Evolutionary conservation across 2,113 vertebrate species (phyloP), one percentile per base, ranked within the genome.

Genomic region (Cyanoramphus novaezelandiae): DNA sequence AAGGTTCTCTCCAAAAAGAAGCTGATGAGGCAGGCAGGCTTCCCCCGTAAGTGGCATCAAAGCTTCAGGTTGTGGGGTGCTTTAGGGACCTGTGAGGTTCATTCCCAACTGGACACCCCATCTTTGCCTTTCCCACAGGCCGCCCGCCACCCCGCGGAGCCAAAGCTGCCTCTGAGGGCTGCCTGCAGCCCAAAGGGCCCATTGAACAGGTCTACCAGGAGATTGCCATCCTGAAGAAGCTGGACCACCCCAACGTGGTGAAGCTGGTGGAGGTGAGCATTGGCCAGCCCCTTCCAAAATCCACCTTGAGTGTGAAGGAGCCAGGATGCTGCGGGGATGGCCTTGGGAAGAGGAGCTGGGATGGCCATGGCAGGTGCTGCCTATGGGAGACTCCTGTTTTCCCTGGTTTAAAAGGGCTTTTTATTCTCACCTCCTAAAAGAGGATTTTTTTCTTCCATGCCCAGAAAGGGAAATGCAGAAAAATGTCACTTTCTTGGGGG

Each of bases 1-100:
- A 99, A 99, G 97, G 99, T 99, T 92, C 98, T 99, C 92, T 99
- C 99, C 93, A 99, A 99, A 97, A 99, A 99, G 98, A 99, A 98
- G 97, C 97, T 99, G 97, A 99, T 99, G 98, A 98, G 99, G 62
- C 99, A 99, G 97, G 99, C 99, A 1, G 99, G 99, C 62, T 99
- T 99, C 91, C 99, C 99, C 86, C 99, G 99, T 99, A 98, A 99
- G 99, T 99, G 86, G 37, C n/a, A 21, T 29, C 16, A 64, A 49
- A 43, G 15, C 67, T 85, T 50, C 43, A 25, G 52, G 47, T 8
- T 62, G 33, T 20, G 67, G 8, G 43, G 23, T 53, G 37, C 29
- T 69, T n/a, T 55, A 41, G 60, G 69, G 28, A 33, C 12, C 10
- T 4, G 4, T 39, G 57, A 49, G 27, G 24, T 82, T 7, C 21